Evolutionary conservation across 2,888 invertebrate species (phyloP).

Genomic region (Apantesis nais): DNA sequence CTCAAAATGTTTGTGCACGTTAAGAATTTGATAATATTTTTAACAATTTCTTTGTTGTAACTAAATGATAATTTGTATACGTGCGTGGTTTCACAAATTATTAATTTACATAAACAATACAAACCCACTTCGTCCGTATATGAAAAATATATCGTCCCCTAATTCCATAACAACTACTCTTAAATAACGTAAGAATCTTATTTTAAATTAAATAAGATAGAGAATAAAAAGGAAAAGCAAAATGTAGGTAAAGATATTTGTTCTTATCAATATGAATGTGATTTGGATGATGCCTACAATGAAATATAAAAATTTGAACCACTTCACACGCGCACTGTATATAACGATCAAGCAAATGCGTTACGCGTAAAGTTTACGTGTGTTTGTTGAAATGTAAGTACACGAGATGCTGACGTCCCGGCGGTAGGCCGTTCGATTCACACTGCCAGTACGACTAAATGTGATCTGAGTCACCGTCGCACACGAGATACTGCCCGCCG

Average conservation of each 20-base stretch:
- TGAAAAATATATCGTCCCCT: constrained; percentile 75
- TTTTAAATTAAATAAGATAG: constrained; percentile 15
- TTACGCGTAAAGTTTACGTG: constrained; percentile 34
- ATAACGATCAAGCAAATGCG: constrained; percentile 11
- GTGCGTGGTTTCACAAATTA: constrained; percentile 12
- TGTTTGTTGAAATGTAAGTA: constrained; percentile 41
- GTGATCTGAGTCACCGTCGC: constrained; percentile 69
- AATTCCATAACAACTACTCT: constrained; percentile 73
- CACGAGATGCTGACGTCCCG: constrained; percentile 47
- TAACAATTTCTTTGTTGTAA: not conserved
- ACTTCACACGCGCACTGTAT: constrained; percentile 25
- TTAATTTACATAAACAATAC: constrained; percentile 58
- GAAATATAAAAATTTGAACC: constrained; percentile 9
- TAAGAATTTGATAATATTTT: not conserved
- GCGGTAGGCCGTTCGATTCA: constrained; percentile 67
- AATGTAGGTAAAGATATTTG: constrained; percentile 6
- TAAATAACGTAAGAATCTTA: constrained; percentile 24
- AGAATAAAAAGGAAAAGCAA: constrained; percentile 7
- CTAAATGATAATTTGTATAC: not conserved
- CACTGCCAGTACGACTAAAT: constrained; percentile 70
- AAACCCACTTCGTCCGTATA: constrained; percentile 76
- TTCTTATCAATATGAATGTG: not conserved
- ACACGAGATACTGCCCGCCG: constrained; percentile 65
- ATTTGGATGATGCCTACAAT: not conserved
- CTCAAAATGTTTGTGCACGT: constrained; percentile 41